phyloP scores from a whole-genome alignment of 2,113 vertebrate genomes.

The Grallaria varia region DNA sequence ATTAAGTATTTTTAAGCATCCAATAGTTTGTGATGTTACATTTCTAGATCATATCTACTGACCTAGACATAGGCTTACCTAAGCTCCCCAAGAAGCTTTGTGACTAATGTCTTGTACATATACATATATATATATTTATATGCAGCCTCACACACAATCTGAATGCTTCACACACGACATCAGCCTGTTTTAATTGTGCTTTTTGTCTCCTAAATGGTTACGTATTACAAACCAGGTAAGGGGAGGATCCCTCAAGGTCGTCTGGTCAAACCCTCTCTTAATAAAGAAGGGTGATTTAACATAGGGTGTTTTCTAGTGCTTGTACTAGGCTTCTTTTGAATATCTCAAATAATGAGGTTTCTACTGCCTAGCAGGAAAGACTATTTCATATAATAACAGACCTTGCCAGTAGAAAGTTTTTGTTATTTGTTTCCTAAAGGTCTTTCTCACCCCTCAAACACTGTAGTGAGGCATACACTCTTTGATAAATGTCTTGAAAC shows the following conservation, averaged over 20 bases:
- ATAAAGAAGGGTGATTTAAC: background rate
- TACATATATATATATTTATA: background rate
- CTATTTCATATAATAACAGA: background rate
- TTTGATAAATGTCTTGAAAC: conserved; percentile 21
- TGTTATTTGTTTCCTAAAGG: conserved; percentile 37
- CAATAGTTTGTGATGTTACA: background rate
- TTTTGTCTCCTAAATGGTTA: background rate
- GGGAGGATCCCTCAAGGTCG: background rate
- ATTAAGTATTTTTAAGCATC: background rate
- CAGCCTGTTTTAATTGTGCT: background rate
- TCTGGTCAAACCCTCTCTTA: background rate
- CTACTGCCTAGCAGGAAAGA: background rate
- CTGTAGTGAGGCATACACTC: background rate
- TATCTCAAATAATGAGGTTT: background rate
- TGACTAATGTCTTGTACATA: background rate
- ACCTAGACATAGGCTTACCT: background rate
- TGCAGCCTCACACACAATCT: background rate
- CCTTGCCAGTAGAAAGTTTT: background rate
- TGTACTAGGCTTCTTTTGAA: background rate
- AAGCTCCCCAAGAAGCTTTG: background rate
- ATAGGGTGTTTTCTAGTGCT: background rate
- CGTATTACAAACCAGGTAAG: background rate
- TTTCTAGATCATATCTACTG: background rate
- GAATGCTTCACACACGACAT: background rate
- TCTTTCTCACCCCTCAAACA: conserved; percentile 29